A percentile compares a stretch with the other conserved stretches of the same genome.
Evolutionary conservation across 1,140 invertebrate species (phyloP).

Genomic region (Lethocerus indicus): DNA sequence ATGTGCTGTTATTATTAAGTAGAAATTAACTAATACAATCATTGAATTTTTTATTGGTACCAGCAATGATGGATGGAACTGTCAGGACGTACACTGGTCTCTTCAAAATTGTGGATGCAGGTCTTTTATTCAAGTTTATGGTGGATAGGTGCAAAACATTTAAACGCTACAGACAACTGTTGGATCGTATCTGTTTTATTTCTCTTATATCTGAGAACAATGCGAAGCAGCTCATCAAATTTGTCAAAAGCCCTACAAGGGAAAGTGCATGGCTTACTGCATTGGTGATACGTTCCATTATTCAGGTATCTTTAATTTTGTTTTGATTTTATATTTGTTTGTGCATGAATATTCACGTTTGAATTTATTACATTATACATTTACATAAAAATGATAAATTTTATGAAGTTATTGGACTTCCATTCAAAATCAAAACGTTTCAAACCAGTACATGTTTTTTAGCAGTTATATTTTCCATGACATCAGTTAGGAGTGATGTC

Average conservation of each 20-base stretch:
- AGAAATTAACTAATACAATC: no score
- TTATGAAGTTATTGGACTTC: no score
- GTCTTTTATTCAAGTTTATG: conserved; percentile 6
- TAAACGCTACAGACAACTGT: background rate
- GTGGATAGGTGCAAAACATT: background rate
- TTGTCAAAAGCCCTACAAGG: background rate
- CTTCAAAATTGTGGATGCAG: background rate
- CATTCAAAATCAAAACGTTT: no score
- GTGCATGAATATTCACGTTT: no score
- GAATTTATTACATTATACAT: no score
- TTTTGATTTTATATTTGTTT: no score
- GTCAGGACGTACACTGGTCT: background rate
- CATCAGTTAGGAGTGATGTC: no score
- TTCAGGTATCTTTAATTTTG: conserved; percentile 7
- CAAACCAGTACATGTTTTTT: no score
- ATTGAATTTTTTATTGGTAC: background rate
- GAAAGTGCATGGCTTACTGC: conserved; percentile 5
- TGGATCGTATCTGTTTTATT: background rate
- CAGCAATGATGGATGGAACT: conserved; percentile 1
- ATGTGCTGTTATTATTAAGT: no score
- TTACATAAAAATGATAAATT: no score
- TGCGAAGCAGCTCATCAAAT: conserved; percentile 4
- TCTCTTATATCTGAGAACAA: background rate
- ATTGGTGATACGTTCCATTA: conserved; percentile 1
- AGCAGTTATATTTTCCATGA: no score